These are phyloP conservation scores for Thymallus thymallus DNA, from an alignment of 2,113 vertebrate genomes.

Conservation along the genomic window DNA sequence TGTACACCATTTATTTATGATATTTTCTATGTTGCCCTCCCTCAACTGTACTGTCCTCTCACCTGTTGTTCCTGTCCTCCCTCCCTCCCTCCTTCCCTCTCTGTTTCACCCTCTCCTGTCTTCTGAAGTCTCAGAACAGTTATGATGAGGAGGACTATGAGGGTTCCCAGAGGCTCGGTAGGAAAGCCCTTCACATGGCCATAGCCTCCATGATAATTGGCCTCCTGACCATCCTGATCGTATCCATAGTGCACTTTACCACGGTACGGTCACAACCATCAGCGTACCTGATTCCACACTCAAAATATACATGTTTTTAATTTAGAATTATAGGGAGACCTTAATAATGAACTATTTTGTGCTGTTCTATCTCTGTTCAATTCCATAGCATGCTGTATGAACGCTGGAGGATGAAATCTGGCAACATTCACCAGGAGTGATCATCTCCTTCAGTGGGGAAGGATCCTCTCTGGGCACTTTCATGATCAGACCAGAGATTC, in stretches of 20 bases:
- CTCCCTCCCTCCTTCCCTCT: background rate
- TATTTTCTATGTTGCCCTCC: too few species aligned
- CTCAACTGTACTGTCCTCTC: too few species aligned
- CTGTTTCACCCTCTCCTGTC: background rate
- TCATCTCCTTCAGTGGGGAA: background rate
- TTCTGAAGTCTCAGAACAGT: conserved; percentile 82
- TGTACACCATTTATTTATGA: background rate
- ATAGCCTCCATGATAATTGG: conserved; percentile 82
- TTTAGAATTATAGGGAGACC: background rate
- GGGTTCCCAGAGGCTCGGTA: conserved; percentile 77
- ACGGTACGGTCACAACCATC: conserved; percentile 66
- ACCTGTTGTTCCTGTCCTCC: background rate
- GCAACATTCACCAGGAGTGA: background rate
- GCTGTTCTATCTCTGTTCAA: background rate
- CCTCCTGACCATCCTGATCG: conserved; percentile 76
- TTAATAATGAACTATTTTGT: background rate
- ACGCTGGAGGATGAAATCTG: conserved; percentile 14
- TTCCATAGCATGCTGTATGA: conserved; percentile 36
- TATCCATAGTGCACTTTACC: conserved; percentile 78
- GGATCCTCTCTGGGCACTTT: background rate
- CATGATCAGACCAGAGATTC: background rate
- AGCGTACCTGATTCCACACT: background rate
- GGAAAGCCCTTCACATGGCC: conserved; percentile 82
- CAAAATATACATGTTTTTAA: background rate
- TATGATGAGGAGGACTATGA: conserved; percentile 83